A percentile compares a stretch with the other conserved stretches of the same genome.
These are phyloP conservation scores for Ambastaia sidthimunki DNA, from an alignment of 2,797 vertebrate genomes.

Conservation along the genomic window DNA sequence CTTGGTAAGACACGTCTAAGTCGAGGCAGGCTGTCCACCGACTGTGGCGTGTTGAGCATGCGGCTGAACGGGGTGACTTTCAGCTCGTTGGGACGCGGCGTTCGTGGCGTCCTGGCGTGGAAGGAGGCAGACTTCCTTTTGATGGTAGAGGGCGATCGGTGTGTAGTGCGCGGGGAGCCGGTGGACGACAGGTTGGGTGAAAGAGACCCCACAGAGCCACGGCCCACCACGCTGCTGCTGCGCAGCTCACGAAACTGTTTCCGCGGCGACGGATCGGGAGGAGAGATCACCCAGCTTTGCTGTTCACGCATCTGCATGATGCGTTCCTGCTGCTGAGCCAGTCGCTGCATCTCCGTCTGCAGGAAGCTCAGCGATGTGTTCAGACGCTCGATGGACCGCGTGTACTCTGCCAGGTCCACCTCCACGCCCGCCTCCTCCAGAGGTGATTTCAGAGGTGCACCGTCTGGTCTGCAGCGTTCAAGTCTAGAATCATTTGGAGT, in stretches of 20 bases:
- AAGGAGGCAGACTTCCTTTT: conserved; percentile 87
- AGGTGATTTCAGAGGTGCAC: conserved; percentile 79
- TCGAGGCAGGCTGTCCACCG: conserved; percentile 94
- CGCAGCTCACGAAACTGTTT: conserved; percentile 88
- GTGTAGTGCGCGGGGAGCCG: conserved; percentile 82
- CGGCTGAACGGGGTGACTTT: conserved; percentile 91
- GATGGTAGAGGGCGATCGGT: conserved; percentile 84
- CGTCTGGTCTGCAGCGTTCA: conserved; percentile 83
- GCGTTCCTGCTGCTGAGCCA: conserved; percentile 93
- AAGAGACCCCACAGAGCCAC: conserved; percentile 80
- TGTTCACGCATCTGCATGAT: conserved; percentile 95
- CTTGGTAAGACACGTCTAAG: conserved; percentile 89
- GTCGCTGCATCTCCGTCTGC: conserved; percentile 96
- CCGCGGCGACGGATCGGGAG: conserved; percentile 80
- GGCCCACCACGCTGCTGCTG: conserved; percentile 78
- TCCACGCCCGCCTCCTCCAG: conserved; percentile 82
- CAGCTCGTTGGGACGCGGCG: conserved; percentile 90
- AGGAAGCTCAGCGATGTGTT: conserved; percentile 91
- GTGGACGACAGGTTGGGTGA: conserved; percentile 81
- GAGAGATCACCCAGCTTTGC: conserved; percentile 92
- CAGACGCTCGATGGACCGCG: conserved; percentile 91
- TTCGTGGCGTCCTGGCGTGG: conserved; percentile 86
- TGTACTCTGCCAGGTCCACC: conserved; percentile 90
- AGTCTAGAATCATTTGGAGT: conserved; percentile 66
- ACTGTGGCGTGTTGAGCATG: conserved; percentile 91